Conservation (phyloP, 2,797 vertebrate genomes). For the Chlorospingus semifuscus region DNA sequence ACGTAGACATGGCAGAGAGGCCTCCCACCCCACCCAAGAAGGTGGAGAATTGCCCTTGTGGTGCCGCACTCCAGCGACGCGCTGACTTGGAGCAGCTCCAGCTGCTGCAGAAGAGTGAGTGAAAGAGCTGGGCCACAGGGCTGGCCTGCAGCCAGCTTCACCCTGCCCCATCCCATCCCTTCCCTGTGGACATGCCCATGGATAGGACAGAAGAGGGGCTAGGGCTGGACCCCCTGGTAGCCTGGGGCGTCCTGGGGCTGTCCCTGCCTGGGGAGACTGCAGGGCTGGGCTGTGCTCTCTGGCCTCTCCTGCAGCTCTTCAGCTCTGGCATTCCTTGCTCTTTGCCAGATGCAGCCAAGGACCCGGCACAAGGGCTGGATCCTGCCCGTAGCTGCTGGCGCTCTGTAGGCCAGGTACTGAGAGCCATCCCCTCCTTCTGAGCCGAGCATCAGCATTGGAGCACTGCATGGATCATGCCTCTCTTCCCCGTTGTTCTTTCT, state of each 20-base stretch:
- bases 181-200: background rate
- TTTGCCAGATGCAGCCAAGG: background rate
- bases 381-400: background rate
- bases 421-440: background rate
- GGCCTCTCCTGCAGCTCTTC: background rate
- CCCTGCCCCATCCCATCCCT: background rate
- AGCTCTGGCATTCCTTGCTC: background rate
- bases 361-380: rapidly evolving
- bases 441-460: background rate
- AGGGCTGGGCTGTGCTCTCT: background rate
- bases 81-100: background rate
- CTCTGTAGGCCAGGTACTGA: background rate
- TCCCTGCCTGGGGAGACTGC: background rate
- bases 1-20: background rate
- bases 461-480: background rate
- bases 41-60: background rate
- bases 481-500: background rate
- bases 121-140: background rate
- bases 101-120: background rate
- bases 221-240: rapidly evolving
- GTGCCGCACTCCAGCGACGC: rapidly evolving
- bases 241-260: too few species aligned
- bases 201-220: background rate
- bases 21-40: background rate
- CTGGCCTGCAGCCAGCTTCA: background rate